Evolutionary conservation across 1,140 invertebrate species (phyloP).

Genomic region (Ganaspis sp.): DNA sequence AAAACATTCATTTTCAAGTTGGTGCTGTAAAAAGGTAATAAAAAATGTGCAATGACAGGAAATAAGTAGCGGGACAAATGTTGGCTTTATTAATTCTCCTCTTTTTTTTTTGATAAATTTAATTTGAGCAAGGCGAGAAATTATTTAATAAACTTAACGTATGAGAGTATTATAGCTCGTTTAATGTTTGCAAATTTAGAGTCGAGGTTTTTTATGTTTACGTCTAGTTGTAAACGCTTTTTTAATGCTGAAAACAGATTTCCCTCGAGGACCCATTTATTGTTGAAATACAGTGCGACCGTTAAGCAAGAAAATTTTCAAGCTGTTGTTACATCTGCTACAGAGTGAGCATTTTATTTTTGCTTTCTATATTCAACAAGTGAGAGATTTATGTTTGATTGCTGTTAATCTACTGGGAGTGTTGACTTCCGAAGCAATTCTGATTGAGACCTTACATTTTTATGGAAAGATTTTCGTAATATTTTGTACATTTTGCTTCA

Average conservation of each 20-base stretch:
- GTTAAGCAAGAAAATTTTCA: conserved; percentile 6
- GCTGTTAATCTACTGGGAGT: conserved; percentile 1
- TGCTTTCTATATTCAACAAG: background rate
- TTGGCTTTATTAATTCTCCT: background rate
- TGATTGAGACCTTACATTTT: no score
- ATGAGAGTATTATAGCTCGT: background rate
- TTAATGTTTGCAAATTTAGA: conserved; percentile 10
- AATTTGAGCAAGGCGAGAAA: background rate
- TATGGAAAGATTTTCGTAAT: no score
- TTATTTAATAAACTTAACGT: background rate
- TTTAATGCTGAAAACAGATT: conserved; percentile 25
- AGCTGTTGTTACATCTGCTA: background rate
- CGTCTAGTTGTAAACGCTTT: background rate
- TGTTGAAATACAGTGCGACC: conserved; percentile 5
- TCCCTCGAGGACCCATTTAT: conserved; percentile 15
- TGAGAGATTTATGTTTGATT: background rate
- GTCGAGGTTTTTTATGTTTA: background rate
- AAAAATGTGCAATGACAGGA: background rate
- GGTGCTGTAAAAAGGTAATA: background rate
- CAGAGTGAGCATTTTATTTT: background rate
- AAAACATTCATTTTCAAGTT: background rate
- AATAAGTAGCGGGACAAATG: background rate
- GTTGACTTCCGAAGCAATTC: background rate
- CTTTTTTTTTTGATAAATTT: background rate
- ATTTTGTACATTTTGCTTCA: no score